These are phyloP conservation scores for Rhyacophila brunnea DNA, from an alignment of 1,140 invertebrate species.

Conservation along the genomic window DNA sequence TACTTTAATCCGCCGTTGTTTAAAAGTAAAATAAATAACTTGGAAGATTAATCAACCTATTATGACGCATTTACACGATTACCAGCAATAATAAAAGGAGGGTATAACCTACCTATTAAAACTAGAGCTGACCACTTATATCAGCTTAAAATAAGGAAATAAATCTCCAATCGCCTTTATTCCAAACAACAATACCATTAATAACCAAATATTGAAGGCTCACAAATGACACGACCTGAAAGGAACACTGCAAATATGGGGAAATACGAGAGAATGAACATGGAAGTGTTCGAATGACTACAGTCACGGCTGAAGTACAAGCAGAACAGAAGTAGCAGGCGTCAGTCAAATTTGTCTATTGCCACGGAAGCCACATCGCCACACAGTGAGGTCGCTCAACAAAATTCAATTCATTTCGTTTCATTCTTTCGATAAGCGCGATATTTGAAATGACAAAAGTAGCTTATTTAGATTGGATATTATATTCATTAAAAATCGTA, in stretches of 20 bases:
- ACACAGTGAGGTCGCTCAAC: slow-evolving; percentile 1
- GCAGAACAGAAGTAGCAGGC: slow-evolving; percentile 19
- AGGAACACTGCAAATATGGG: slow-evolving; percentile 25
- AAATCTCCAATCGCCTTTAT: slow-evolving; percentile 15
- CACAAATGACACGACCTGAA: slow-evolving; percentile 22
- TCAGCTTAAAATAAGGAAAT: slow-evolving; percentile 17
- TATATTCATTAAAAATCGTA: no score
- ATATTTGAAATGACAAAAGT: not conserved
- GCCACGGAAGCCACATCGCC: slow-evolving; percentile 28
- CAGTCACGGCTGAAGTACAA: slow-evolving; percentile 12
- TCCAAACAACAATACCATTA: slow-evolving; percentile 21
- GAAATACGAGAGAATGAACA: slow-evolving; percentile 22
- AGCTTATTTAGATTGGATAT: no score
- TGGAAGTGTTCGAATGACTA: slow-evolving; percentile 19
- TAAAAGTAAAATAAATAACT: slow-evolving; percentile 21
- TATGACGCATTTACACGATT: slow-evolving; percentile 28
- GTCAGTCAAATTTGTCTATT: slow-evolving; percentile 26
- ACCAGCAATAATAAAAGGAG: slow-evolving; percentile 28
- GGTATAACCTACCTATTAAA: slow-evolving; percentile 29
- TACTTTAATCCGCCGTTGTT: not conserved
- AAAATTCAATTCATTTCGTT: not conserved
- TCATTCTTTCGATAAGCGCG: not conserved
- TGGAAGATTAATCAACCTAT: slow-evolving; percentile 26
- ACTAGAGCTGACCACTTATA: slow-evolving; percentile 21
- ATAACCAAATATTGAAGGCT: slow-evolving; percentile 23